Conservation (phyloP, 2,888 invertebrate species). For the Limenitis camilla region DNA sequence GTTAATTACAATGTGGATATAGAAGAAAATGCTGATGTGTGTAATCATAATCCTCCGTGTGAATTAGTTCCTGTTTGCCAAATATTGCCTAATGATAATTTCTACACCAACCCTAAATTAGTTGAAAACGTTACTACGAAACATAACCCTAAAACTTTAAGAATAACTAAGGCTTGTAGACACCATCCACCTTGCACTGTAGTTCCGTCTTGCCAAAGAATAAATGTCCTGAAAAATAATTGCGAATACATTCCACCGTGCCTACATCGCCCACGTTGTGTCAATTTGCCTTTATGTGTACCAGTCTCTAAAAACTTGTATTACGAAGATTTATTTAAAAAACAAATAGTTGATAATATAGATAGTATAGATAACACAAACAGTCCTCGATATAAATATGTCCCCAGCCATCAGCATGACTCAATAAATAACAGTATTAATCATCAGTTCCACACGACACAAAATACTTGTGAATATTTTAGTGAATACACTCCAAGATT, state of each 20-base stretch:
- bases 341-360: conserved; percentile 29
- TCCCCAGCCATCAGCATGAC: conserved; percentile 38
- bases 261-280: conserved; percentile 56
- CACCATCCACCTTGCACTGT: conserved; percentile 65
- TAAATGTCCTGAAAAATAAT: conserved; percentile 49
- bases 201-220: conserved; percentile 61
- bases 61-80: conserved; percentile 57
- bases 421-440: conserved; percentile 32
- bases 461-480: conserved; percentile 38
- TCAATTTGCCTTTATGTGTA: conserved; percentile 59
- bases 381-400: conserved; percentile 36
- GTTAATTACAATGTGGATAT: conserved; percentile 23
- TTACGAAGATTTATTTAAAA: conserved; percentile 39
- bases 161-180: conserved; percentile 61
- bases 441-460: conserved; percentile 34
- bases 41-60: conserved; percentile 50
- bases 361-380: conserved; percentile 34
- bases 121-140: conserved; percentile 34
- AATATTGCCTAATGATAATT: conserved; percentile 41
- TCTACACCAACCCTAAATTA: conserved; percentile 32
- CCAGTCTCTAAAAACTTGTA: conserved; percentile 47
- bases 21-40: conserved; percentile 34
- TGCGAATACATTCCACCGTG: conserved; percentile 59
- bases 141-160: conserved; percentile 41
- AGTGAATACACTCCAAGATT: conserved; percentile 33